Percentiles rank a stretch among this genome's conserved stretches.
Conservation (phyloP, 2,113 vertebrate species). For the Lepus americanus region DNA sequence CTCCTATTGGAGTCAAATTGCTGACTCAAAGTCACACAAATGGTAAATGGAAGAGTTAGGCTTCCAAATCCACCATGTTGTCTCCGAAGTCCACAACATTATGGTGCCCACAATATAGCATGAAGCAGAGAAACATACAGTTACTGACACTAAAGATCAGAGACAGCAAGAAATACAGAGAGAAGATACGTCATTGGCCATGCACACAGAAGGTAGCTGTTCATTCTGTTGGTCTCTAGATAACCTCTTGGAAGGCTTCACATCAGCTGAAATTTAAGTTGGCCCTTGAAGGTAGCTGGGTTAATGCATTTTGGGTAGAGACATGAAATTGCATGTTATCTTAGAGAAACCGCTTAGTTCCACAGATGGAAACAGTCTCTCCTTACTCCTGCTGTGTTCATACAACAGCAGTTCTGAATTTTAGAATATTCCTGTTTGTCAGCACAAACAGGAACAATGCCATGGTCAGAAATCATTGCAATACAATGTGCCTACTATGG, state of each 20-base stretch:
- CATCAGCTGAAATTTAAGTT: neutral
- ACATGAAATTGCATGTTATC: neutral
- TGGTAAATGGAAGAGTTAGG: neutral
- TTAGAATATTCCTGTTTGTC: neutral
- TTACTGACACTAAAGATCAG: neutral
- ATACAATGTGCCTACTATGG: neutral
- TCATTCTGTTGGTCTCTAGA: neutral
- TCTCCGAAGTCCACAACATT: neutral
- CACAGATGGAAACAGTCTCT: neutral
- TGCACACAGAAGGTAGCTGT: neutral
- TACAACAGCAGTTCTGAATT: slow-evolving; percentile 3
- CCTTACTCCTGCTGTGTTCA: neutral
- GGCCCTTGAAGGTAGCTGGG: neutral
- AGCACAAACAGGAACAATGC: neutral
- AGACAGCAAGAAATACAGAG: neutral
- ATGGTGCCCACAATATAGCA: neutral
- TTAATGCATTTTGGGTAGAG: neutral
- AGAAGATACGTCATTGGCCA: neutral
- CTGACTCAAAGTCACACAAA: neutral
- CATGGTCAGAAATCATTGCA: neutral
- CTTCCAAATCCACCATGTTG: neutral
- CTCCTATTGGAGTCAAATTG: neutral
- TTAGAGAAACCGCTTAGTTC: neutral
- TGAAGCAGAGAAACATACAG: neutral
- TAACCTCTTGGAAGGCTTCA: neutral